Base-by-base conservation (phyloP, 2,797 vertebrate genomes). In the Pseudochromis fuscus region DNA sequence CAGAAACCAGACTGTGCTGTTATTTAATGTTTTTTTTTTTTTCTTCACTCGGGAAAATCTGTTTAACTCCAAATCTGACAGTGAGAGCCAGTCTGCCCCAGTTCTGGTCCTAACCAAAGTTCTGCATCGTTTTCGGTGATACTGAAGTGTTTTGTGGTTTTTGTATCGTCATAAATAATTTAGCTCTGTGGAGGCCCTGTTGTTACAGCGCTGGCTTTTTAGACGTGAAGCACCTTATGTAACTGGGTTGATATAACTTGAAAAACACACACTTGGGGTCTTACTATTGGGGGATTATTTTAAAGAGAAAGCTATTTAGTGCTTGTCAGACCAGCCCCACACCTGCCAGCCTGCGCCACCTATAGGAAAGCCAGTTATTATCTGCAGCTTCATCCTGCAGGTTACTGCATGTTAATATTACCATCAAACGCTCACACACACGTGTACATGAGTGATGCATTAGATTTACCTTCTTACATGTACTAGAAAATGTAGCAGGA, bases 101-200 rank as follows among this genome's bases (percentile, higher is more conserved):
- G 30, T 40, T 70, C 28, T 48, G 9, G 12, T 63, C 7, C 15
- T 19, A 8, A 52, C 18, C n/a, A 53, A 48, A 68, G 38, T 49
- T 66, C 28, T 25, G 23, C 24, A n/a, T 28, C 15, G 1, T 67
- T 79, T 75, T 67, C 15, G 2, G 4, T 1, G 50, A 69, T 44
- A 70, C 44, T 60, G 11, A 62, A 68, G 61, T 42, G 69, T 84
- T 75, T 72, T 77, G 60, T 71, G 45, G 35, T 84, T 68, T 66
- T 51, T 75, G 19, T 55, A 51, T 75, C 24, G 35, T 59, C 28
- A 71, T 72, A 48, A 77, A 74, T 78, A 46, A 73, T 67, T 50
- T 70, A 49, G 67, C 35, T 73, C 51, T 73, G 48, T 57, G 55
- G 58, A 72, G 44, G 55, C 62, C n/a, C 2, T 74, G 40, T 68